phyloP scores from a whole-genome alignment of 92 coral and sea anemone species.

The Isaurus tuberculatus region DNA sequence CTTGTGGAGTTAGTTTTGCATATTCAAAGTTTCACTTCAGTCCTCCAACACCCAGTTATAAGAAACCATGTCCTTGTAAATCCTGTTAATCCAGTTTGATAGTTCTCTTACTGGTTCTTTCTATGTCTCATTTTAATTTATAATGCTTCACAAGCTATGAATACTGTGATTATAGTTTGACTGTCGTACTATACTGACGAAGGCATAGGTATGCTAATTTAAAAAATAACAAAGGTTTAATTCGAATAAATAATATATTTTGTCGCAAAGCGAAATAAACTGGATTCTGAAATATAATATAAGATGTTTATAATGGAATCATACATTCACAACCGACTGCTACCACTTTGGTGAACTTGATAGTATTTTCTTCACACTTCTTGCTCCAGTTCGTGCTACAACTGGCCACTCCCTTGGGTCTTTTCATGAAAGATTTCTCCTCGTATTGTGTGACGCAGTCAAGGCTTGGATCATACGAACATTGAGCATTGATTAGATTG shows the following conservation, averaged over 20 bases:
- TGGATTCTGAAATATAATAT: not conserved
- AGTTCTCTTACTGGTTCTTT: too few relatives aligned
- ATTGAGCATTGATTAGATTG: slow-evolving; percentile 2
- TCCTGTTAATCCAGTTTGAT: too few relatives aligned
- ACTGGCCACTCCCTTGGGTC: slow-evolving; percentile 20
- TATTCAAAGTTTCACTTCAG: too few relatives aligned
- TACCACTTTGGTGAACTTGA: not conserved
- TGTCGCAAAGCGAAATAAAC: not conserved
- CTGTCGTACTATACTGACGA: too few relatives aligned
- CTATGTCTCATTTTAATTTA: too few relatives aligned
- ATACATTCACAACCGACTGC: slow-evolving; percentile 46
- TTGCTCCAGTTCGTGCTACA: slow-evolving; percentile 37
- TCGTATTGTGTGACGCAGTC: slow-evolving; percentile 39
- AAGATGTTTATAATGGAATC: slow-evolving; percentile 9
- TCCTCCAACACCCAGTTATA: too few relatives aligned
- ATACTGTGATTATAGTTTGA: too few relatives aligned
- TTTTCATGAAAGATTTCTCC: slow-evolving; percentile 31
- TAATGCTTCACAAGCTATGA: too few relatives aligned
- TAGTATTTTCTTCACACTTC: slow-evolving; percentile 19
- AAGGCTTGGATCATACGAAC: slow-evolving; percentile 33
- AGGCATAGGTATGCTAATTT: too few relatives aligned
- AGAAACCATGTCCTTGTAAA: too few relatives aligned
- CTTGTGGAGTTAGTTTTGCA: too few relatives aligned
- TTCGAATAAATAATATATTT: not conserved
- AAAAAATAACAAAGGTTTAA: not conserved